Evolutionary conservation across 2,888 invertebrate species (phyloP).

Genomic region (Seira ritae): DNA sequence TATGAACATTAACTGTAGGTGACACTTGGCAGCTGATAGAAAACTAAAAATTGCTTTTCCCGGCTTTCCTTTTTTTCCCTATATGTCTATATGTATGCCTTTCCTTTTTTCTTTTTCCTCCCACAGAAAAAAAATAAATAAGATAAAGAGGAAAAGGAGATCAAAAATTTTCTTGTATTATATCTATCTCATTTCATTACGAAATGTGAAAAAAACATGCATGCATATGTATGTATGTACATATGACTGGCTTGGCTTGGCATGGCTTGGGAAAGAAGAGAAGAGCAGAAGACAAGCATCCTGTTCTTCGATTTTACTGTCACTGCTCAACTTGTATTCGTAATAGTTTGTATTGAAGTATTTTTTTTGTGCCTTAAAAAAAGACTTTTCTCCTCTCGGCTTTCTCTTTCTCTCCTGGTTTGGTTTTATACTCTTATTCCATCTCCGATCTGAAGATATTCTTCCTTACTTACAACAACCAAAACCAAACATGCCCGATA

Average conservation of each 20-base stretch:
- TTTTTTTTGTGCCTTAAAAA: not conserved
- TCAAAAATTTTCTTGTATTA: slow-evolving; percentile 30
- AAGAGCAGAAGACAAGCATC: slow-evolving; percentile 31
- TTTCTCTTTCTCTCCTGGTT: not conserved
- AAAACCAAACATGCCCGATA: too few relatives aligned
- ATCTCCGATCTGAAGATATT: not conserved
- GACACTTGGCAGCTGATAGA: slow-evolving; percentile 74
- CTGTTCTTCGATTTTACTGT: slow-evolving; percentile 55
- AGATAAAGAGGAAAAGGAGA: not conserved
- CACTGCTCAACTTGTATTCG: slow-evolving; percentile 42
- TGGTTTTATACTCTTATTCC: not conserved
- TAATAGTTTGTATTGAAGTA: slow-evolving; percentile 10
- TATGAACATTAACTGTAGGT: slow-evolving; percentile 73
- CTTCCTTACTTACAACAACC: too few relatives aligned
- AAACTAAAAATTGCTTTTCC: slow-evolving; percentile 62
- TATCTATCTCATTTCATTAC: slow-evolving; percentile 51
- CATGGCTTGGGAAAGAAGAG: too few relatives aligned
- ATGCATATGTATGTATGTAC: slow-evolving; percentile 21
- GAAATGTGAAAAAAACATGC: slow-evolving; percentile 31
- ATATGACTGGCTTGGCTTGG: too few relatives aligned
- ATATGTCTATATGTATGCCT: too few relatives aligned
- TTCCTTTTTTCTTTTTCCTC: not conserved
- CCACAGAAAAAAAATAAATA: not conserved
- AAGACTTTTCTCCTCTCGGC: not conserved
- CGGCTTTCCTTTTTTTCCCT: slow-evolving; percentile 2